A percentile compares a stretch with the other conserved stretches of the same genome.
Evolutionary conservation across 37 sponge, comb jelly and placozoan species (phyloP).

Genomic region (Eunapius fragilis): DNA sequence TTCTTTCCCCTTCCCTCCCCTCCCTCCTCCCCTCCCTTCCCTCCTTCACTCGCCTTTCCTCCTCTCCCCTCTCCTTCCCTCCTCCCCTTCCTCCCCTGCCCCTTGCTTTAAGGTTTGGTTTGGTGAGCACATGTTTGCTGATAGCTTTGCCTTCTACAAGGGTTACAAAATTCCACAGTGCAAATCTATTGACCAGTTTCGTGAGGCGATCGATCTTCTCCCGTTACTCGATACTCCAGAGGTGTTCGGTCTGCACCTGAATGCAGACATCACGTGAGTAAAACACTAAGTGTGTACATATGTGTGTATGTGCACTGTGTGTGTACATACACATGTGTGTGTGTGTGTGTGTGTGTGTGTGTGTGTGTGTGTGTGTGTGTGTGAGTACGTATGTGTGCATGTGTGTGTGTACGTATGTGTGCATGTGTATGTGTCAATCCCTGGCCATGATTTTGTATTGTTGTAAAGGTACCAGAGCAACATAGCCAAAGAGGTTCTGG

Average conservation of each 20-base stretch:
- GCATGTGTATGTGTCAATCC: too few relatives aligned
- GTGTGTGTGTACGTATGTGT: too few relatives aligned
- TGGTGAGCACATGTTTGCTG: slow-evolving; percentile 92
- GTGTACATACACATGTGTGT: too few relatives aligned
- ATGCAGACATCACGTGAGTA: slow-evolving; percentile 96
- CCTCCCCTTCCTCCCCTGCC: too few relatives aligned
- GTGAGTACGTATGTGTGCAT: too few relatives aligned
- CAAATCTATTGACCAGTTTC: slow-evolving; percentile 80
- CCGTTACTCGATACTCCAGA: slow-evolving; percentile 97
- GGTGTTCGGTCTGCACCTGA: slow-evolving; percentile 97
- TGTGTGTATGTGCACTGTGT: neutral
- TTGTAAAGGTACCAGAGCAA: slow-evolving; percentile 87
- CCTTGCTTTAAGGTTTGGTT: slow-evolving; percentile 77
- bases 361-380: too few relatives aligned
- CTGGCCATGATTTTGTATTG: too few relatives aligned
- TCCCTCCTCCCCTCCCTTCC: too few relatives aligned
- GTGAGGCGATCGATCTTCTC: slow-evolving; percentile 91
- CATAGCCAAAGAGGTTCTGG: slow-evolving; percentile 92
- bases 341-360: too few relatives aligned
- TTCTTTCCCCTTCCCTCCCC: neutral
- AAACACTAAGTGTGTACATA: neutral
- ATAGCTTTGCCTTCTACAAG: slow-evolving; percentile 87
- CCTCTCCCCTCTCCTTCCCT: too few relatives aligned
- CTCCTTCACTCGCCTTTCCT: too few relatives aligned
- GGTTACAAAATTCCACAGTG: slow-evolving; percentile 91